Percentiles rank a stretch among this genome's conserved stretches.
Conservation (phyloP, 1,140 invertebrate genomes). For the Sinonovacula constricta region DNA sequence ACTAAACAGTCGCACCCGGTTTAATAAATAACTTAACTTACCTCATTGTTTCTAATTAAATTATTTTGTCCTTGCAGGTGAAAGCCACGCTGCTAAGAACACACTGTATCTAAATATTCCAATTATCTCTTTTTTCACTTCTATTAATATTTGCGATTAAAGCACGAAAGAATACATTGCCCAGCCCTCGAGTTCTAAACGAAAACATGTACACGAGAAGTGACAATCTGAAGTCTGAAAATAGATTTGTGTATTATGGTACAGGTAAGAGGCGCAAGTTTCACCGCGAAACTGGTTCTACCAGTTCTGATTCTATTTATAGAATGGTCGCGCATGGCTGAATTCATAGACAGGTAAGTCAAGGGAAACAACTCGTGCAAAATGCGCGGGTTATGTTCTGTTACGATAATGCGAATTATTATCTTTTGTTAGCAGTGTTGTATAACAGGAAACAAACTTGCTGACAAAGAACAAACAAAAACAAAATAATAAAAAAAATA, state of each 20-base stretch:
- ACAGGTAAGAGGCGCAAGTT: slow-evolving; percentile 18
- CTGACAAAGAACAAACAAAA: no score
- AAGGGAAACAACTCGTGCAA: slow-evolving; percentile 15
- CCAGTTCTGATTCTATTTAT: slow-evolving; percentile 42
- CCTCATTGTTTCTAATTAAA: slow-evolving; percentile 15
- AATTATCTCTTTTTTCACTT: not conserved
- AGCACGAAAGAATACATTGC: slow-evolving; percentile 25
- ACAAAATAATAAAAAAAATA: no score
- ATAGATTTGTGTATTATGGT: slow-evolving; percentile 45
- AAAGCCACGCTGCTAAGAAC: not conserved
- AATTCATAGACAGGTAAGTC: not conserved
- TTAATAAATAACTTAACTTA: not conserved
- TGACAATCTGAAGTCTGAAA: slow-evolving; percentile 43
- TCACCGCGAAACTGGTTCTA: slow-evolving; percentile 47
- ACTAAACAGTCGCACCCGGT: slow-evolving; percentile 30
- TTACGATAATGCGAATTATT: no score
- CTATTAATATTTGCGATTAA: not conserved
- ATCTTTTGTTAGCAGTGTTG: no score
- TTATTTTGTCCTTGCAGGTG: slow-evolving; percentile 18
- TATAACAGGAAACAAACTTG: no score
- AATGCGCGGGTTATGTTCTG: no score
- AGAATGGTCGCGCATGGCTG: slow-evolving; percentile 9
- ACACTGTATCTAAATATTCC: not conserved
- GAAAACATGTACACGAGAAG: slow-evolving; percentile 48
- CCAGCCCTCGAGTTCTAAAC: slow-evolving; percentile 22